Evolutionary conservation across 2,797 vertebrate genomes (phyloP).

Genomic region (Anableps anableps): DNA sequence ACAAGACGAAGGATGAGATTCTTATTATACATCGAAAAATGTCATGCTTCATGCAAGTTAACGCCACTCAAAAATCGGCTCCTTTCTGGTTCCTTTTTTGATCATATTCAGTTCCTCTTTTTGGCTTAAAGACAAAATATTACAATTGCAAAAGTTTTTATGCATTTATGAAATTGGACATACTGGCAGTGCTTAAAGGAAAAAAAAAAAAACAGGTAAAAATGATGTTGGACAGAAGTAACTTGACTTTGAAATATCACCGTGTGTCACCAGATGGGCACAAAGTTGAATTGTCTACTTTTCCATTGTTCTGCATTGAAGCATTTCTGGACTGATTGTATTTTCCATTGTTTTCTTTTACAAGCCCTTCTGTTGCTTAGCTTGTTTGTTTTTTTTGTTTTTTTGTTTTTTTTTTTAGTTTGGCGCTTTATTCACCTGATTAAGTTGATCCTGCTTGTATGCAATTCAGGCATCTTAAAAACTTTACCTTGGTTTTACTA

Average conservation of each 20-base stretch:
- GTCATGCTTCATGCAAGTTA: not conserved
- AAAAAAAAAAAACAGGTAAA: not conserved
- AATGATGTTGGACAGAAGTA: not conserved
- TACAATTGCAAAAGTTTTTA: not conserved
- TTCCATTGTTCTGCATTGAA: not conserved
- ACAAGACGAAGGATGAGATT: not conserved
- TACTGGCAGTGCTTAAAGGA: not conserved
- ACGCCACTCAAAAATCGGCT: too few relatives aligned
- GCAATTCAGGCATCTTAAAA: not conserved
- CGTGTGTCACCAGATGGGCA: not conserved
- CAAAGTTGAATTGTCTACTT: not conserved
- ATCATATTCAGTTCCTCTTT: not conserved
- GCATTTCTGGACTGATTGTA: not conserved
- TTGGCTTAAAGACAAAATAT: not conserved
- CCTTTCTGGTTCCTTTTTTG: not conserved
- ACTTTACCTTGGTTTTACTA: not conserved
- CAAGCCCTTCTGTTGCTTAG: not conserved
- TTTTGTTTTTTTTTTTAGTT: not conserved
- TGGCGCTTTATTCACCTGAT: too few relatives aligned
- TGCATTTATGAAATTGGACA: not conserved
- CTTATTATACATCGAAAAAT: not conserved
- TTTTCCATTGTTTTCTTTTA: not conserved
- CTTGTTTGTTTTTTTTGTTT: not conserved
- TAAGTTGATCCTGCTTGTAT: too few relatives aligned
- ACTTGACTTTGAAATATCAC: not conserved